Evolutionary conservation across 2,797 vertebrate species (phyloP).

Genomic region (Syngnathus acus): DNA sequence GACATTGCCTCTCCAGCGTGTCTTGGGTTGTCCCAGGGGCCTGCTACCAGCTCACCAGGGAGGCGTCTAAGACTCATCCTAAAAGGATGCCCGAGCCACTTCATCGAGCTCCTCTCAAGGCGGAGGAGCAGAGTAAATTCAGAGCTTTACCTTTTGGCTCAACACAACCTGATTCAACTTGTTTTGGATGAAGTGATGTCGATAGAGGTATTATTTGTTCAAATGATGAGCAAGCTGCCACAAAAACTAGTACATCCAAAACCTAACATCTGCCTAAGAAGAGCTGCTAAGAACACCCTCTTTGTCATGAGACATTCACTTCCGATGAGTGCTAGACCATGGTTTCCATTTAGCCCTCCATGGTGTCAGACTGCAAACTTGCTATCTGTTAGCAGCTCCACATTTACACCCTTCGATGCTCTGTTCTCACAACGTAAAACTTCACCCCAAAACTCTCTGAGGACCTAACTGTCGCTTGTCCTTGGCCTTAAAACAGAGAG

Average conservation of each 20-base stretch:
- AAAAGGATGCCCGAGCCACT: too few species aligned
- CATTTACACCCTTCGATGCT: constrained; percentile 56
- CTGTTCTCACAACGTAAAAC: constrained; percentile 25
- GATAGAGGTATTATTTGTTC: not conserved
- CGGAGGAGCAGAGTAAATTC: too few species aligned
- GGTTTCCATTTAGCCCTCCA: constrained; percentile 32
- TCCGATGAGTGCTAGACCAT: constrained; percentile 19
- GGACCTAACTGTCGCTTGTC: constrained; percentile 51
- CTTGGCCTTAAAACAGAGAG: constrained; percentile 45
- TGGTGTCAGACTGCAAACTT: constrained; percentile 58
- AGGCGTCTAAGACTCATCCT: too few species aligned
- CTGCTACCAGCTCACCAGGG: too few species aligned
- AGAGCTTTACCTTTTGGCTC: too few species aligned
- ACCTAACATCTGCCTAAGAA: not conserved
- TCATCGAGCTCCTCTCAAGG: too few species aligned
- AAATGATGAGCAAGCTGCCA: constrained; percentile 4
- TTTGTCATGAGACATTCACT: constrained; percentile 19
- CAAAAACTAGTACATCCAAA: not conserved
- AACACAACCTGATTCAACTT: too few species aligned
- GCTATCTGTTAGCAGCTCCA: constrained; percentile 50
- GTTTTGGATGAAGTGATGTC: not conserved
- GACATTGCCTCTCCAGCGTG: too few species aligned
- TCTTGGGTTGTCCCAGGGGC: too few species aligned
- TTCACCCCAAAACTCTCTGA: constrained; percentile 34
- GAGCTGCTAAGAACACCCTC: not conserved